Base-by-base conservation (phyloP, 2,797 vertebrate genomes). In the Enteromius anoplus region DNA sequence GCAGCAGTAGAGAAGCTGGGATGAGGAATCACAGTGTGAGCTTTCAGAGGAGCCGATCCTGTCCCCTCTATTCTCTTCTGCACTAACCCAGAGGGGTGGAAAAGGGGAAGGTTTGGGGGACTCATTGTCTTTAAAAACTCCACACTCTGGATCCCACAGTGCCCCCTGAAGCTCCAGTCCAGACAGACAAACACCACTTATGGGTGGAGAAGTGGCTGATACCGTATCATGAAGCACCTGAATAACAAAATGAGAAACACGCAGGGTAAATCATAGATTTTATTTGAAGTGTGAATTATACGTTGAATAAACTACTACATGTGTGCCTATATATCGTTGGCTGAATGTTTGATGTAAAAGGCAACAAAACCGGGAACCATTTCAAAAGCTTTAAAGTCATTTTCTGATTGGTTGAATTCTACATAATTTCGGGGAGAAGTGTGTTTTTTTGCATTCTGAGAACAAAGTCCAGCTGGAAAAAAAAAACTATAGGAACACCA, bases 81-180 rank as follows among this genome's bases (percentile, higher is more conserved):
- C 89, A 5, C 81, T 88, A 80, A 96, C 75, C 55, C 91, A 93
- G 78, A 97, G 65, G 0, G 92, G 85, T 10, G 95, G 96, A 81
- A 96, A 85, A 14, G 78, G 86, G 79, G 91, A 92, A 14, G 93
- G 90, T 72, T 90, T 85, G 4, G 85, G 70, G 3, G 91, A 94
- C 3, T 47, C 17, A 0, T 91, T 86, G 62, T 94, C 94, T 85
- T 92, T 91, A 68, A 96, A 77, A 32, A 89, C 89, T 8, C 88
- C 88, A 0, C 76, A 83, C 7, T 83, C 75, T 0, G 86, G 49
- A 87, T 97, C 93, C 96, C 97, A 97, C 12, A 91, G 85, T 0
- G 95, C 95, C 0, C 96, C 93, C 84, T 91, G 91, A 14, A 97
- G 88, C 83, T 95, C 91, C 70, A 97, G 89, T 62, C 96, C 96